Percentiles rank a stretch among this genome's conserved stretches.
These are phyloP conservation scores for Trigoniulus corallinus DNA, from an alignment of 1,140 invertebrate species.

Conservation along the genomic window DNA sequence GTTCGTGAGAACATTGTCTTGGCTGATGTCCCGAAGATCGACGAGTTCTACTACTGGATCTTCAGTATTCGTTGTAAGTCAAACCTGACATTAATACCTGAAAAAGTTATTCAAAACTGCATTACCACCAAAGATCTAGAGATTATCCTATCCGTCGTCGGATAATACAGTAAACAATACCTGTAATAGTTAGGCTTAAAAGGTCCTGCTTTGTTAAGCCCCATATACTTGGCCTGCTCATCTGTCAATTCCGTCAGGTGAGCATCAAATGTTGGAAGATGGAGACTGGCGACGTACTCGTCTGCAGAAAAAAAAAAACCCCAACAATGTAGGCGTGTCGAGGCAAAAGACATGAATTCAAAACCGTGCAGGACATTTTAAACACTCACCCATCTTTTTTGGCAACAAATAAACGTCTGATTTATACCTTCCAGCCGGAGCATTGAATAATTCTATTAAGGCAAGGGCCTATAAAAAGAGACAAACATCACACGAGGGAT, in stretches of 20 bases:
- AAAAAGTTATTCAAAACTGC: no score
- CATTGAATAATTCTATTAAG: conserved; percentile 91
- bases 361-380: no score
- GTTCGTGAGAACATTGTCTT: no score
- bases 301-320: conserved; percentile 40
- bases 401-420: conserved; percentile 92
- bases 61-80: no score
- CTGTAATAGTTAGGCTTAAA: conserved; percentile 98
- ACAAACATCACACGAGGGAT: background rate
- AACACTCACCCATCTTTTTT: conserved; percentile 81
- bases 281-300: conserved; percentile 90
- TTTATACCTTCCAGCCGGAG: conserved; percentile 82
- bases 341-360: background rate
- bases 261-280: conserved; percentile 91
- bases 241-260: conserved; percentile 89
- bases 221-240: conserved; percentile 95
- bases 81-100: no score
- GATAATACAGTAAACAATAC: no score
- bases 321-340: background rate
- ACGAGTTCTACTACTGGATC: no score
- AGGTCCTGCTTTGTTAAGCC: conserved; percentile 89
- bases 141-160: no score
- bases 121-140: no score
- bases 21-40: no score
- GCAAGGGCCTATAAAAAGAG: conserved; percentile 50